These are phyloP conservation scores for Gymnothorax reevesii DNA, from an alignment of 2,797 vertebrate genomes.

Conservation along the genomic window DNA sequence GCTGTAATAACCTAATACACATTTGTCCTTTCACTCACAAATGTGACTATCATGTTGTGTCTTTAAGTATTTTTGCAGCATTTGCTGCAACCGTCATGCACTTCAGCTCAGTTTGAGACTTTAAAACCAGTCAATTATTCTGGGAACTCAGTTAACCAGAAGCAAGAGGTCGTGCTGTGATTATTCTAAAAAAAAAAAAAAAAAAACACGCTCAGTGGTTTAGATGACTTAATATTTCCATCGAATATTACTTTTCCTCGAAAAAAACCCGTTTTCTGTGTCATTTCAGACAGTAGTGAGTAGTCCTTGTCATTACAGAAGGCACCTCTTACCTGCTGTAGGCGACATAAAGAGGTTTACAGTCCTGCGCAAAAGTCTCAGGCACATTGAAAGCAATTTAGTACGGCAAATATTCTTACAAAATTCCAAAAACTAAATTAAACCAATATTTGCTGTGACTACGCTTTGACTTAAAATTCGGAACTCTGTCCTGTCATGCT, in stretches of 20 bases:
- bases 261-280: background rate
- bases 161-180: background rate
- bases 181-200: background rate
- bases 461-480: too few species aligned
- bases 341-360: too few species aligned
- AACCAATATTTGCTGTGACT: too few species aligned
- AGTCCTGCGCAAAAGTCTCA: too few species aligned
- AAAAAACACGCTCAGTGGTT: background rate
- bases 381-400: too few species aligned
- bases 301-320: too few species aligned
- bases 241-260: background rate
- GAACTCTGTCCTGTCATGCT: too few species aligned
- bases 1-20: background rate
- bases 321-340: too few species aligned
- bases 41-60: background rate
- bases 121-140: background rate
- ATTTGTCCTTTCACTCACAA: background rate
- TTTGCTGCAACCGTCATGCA: background rate
- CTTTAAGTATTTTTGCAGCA: background rate
- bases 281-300: too few species aligned
- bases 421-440: too few species aligned
- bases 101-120: background rate
- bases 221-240: background rate
- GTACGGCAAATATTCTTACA: too few species aligned
- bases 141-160: background rate